Evolutionary conservation across 1,140 invertebrate species (phyloP).

Genomic region (Meteorus sp.): DNA sequence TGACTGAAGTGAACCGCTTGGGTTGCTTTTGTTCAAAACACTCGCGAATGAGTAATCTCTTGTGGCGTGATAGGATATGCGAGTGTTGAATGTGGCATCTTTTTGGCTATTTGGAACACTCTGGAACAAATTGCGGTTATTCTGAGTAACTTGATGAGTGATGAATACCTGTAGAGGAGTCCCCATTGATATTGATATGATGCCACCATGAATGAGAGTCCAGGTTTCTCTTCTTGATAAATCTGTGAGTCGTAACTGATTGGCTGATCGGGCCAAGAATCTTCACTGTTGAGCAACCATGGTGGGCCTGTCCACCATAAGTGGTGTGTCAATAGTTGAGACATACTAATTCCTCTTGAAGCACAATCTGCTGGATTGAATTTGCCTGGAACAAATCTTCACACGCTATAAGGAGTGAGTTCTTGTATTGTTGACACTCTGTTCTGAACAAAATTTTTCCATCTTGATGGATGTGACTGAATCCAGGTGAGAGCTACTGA

Average conservation of each 20-base stretch:
- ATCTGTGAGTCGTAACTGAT: neutral
- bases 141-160: neutral
- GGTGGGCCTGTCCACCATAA: slow-evolving; percentile 10
- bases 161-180: neutral
- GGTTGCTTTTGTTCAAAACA: neutral
- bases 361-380: too few species aligned
- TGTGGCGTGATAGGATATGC: neutral
- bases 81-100: neutral
- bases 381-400: neutral
- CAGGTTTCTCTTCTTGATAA: neutral
- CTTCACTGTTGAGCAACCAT: neutral
- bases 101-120: neutral
- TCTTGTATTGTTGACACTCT: neutral
- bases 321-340: neutral
- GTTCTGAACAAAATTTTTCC: slow-evolving; percentile 1
- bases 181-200: neutral
- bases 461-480: neutral
- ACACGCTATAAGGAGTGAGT: neutral
- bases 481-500: slow-evolving; percentile 18
- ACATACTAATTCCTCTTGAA: neutral
- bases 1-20: neutral
- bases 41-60: neutral
- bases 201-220: neutral
- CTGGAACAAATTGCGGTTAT: neutral
- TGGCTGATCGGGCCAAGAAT: neutral